phyloP scores from a whole-genome alignment of 2,888 invertebrate species.

The Machimus atricapillus region DNA sequence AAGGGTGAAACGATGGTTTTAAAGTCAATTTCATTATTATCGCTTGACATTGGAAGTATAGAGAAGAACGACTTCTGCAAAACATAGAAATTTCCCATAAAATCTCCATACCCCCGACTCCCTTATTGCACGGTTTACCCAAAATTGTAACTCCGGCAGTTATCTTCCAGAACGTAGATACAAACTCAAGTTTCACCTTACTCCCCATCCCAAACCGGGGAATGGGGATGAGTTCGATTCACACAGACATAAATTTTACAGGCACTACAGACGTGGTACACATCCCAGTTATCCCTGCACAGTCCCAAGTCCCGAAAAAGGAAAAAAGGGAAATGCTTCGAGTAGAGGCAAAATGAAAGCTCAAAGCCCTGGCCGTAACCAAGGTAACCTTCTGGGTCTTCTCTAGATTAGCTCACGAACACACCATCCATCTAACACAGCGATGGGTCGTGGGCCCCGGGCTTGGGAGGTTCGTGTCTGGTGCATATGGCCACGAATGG shows the following conservation, averaged over 20 bases:
- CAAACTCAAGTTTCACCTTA: neutral
- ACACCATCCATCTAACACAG: constrained; percentile 12
- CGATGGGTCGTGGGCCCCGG: neutral
- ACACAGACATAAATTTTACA: neutral
- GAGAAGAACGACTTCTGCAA: neutral
- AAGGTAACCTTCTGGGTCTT: constrained; percentile 41
- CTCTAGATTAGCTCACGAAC: constrained; percentile 18
- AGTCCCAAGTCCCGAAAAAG: neutral
- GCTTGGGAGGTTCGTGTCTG: neutral
- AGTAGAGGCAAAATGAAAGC: constrained; percentile 39
- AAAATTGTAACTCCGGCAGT: neutral
- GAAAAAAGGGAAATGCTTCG: constrained; percentile 17
- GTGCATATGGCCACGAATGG: constrained; percentile 9
- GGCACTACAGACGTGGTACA: neutral
- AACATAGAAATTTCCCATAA: neutral
- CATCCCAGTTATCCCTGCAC: neutral
- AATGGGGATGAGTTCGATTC: neutral
- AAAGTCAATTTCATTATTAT: neutral
- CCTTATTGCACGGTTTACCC: neutral
- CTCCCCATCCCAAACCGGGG: neutral
- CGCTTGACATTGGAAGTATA: neutral
- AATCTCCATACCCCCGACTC: neutral
- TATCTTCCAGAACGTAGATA: neutral
- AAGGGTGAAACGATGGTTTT: neutral
- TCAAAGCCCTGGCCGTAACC: constrained; percentile 43